These are phyloP conservation scores for Drosophila buzzatii DNA, from an alignment of 2,888 invertebrate species.

Conservation along the genomic window DNA sequence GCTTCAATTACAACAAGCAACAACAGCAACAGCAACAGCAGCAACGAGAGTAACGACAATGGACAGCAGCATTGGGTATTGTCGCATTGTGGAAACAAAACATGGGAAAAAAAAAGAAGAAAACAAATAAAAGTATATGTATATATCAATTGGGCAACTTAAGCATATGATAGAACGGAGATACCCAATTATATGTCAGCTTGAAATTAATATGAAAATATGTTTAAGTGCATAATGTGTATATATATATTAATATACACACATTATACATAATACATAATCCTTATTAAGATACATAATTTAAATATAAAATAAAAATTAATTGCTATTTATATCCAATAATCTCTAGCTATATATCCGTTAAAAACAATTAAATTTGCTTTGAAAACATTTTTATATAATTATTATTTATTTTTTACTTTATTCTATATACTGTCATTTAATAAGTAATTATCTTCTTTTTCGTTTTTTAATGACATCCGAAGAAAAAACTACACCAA, in stretches of 20 bases:
- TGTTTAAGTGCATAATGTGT: not conserved
- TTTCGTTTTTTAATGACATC: too few species aligned
- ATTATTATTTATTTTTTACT: too few species aligned
- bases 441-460: too few species aligned
- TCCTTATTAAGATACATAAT: too few species aligned
- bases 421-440: too few species aligned
- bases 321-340: not conserved
- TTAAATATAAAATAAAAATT: too few species aligned
- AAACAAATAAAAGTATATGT: constrained; percentile 17
- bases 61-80: constrained; percentile 65
- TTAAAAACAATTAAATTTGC: too few species aligned
- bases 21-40: constrained; percentile 42
- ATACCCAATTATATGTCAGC: constrained; percentile 7
- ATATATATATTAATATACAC: not conserved
- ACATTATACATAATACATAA: too few species aligned
- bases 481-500: too few species aligned
- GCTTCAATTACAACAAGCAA: constrained; percentile 75
- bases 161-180: not conserved
- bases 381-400: too few species aligned
- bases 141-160: constrained; percentile 20
- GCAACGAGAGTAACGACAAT: constrained; percentile 53
- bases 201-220: not conserved
- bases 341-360: too few species aligned
- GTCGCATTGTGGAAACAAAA: constrained; percentile 61
- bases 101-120: constrained; percentile 12